A percentile compares a stretch with the other conserved stretches of the same genome.
These are phyloP conservation scores for Nixonia krombeini DNA, from an alignment of 1,140 invertebrate genomes.

Conservation along the genomic window DNA sequence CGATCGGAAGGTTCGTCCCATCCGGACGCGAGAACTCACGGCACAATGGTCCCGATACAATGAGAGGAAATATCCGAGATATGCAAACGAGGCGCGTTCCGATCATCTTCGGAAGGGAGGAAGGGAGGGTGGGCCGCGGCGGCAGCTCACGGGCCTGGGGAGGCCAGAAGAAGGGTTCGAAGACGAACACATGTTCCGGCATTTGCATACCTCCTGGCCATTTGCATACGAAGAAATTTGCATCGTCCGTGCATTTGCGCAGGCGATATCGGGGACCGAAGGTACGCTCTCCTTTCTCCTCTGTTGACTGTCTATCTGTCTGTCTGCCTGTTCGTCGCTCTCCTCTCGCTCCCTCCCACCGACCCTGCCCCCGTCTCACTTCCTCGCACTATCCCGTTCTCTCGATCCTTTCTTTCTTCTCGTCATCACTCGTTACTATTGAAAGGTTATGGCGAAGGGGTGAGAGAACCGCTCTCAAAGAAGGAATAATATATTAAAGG, in stretches of 20 bases:
- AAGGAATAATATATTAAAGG: constrained; percentile 70
- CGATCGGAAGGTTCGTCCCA: constrained; percentile 58
- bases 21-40: constrained; percentile 56
- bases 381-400: constrained; percentile 27
- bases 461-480: constrained; percentile 47
- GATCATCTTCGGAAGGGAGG: constrained; percentile 66
- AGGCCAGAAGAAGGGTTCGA: constrained; percentile 65
- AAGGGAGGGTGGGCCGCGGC: constrained; percentile 38
- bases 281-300: constrained; percentile 30
- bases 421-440: constrained; percentile 64
- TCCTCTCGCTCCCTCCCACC: constrained; percentile 16
- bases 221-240: constrained; percentile 71
- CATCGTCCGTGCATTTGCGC: constrained; percentile 65
- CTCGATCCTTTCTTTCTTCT: too few species aligned
- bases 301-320: background rate
- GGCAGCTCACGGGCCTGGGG: constrained; percentile 42
- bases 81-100: constrained; percentile 68
- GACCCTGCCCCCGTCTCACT: constrained; percentile 23
- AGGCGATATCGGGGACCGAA: constrained; percentile 39
- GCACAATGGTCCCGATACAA: constrained; percentile 66
- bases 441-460: constrained; percentile 54
- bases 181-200: constrained; percentile 68
- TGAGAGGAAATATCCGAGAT: constrained; percentile 72
- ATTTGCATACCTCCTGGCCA: constrained; percentile 67
- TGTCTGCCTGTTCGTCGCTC: constrained; percentile 14